A percentile compares a stretch with the other conserved stretches of the same genome.
Evolutionary conservation across 2,113 vertebrate species (phyloP).

Genomic region (Copsychus sechellarum): DNA sequence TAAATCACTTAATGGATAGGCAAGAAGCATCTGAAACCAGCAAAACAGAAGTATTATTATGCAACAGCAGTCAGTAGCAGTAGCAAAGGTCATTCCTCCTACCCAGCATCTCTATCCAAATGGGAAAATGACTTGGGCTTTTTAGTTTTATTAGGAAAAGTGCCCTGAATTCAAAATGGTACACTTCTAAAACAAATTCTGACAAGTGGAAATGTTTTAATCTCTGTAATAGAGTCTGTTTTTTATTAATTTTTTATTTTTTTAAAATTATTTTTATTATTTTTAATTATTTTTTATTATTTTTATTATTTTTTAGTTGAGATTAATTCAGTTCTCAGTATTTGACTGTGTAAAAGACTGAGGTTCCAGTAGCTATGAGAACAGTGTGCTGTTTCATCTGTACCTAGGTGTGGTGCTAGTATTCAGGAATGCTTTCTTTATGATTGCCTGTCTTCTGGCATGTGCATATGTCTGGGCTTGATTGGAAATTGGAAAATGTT

Average conservation of each 20-base stretch:
- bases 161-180: neutral
- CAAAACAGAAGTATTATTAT: slow-evolving; percentile 5
- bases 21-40: slow-evolving; percentile 8
- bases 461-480: neutral
- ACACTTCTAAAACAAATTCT: neutral
- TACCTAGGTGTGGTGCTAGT: neutral
- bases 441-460: neutral
- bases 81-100: neutral
- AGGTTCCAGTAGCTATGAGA: neutral
- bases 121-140: neutral
- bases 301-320: neutral
- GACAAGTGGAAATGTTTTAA: neutral
- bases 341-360: neutral
- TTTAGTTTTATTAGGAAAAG: neutral
- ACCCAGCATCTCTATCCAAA: neutral
- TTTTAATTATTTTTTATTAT: no score
- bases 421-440: neutral
- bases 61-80: neutral
- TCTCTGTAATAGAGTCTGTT: neutral
- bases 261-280: no score
- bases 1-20: slow-evolving; percentile 8
- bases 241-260: neutral
- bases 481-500: neutral
- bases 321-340: neutral
- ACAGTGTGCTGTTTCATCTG: neutral